A percentile compares a stretch with the other conserved stretches of the same genome.
phyloP scores from a whole-genome alignment of 2,888 invertebrate species.

The Pammene fasciana region DNA sequence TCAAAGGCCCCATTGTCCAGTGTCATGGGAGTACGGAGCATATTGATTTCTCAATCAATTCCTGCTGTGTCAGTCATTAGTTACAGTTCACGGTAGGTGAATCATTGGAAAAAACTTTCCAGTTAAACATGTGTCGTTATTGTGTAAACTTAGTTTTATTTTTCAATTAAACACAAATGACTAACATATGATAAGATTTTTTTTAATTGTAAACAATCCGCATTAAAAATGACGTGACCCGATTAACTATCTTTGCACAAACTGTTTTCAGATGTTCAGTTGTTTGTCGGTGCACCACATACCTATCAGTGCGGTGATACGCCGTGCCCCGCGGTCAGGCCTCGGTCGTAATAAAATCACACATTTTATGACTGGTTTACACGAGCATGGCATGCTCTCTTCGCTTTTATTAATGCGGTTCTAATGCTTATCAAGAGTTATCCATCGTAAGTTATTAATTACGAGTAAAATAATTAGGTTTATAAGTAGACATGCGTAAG shows the following conservation, averaged over 20 bases:
- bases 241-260: background rate
- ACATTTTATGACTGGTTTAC: conserved; percentile 11
- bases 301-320: conserved; percentile 18
- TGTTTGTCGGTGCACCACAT: background rate
- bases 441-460: background rate
- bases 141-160: background rate
- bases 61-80: conserved; percentile 42
- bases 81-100: conserved; percentile 8
- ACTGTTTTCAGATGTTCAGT: conserved; percentile 6
- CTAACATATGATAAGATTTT: no score
- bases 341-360: conserved; percentile 12
- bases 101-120: background rate
- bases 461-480: background rate
- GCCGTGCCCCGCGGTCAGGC: conserved; percentile 5
- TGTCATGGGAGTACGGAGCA: conserved; percentile 55
- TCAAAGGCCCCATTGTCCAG: conserved; percentile 59
- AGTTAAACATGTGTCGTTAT: background rate
- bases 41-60: conserved; percentile 45
- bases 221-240: background rate
- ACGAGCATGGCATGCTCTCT: conserved; percentile 4
- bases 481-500: background rate
- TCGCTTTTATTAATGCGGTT: background rate
- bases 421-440: background rate
- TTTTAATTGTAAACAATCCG: background rate
- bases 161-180: no score